Evolutionary conservation across 2,113 vertebrate species (phyloP), one percentile per base, ranked within the genome.

Genomic region (Vimba vimba): DNA sequence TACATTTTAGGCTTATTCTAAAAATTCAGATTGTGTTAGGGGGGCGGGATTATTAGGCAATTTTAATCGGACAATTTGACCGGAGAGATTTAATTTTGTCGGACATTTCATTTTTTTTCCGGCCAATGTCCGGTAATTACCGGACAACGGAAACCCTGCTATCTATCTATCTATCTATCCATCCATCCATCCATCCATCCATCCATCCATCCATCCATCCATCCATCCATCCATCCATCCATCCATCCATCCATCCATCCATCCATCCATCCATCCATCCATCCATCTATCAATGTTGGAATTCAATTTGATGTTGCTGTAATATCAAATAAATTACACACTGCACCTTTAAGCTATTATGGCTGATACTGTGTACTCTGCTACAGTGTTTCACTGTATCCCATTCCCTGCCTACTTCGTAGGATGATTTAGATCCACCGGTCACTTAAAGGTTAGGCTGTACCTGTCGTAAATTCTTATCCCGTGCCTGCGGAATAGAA

Each of bases 301-400:
- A 74, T 74, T 47, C 39, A 47, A 2, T 45, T 45, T 73, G 36
- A 47, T 74, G 71, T 47, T 47, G 71, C 23, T 21, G 23, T 36
- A 69, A 33, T 23, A 36, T 39, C 19, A 21, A 33, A 69, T 8
- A 71, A 71, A 23, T 4, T 0, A 71, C 11, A 71, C 68, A 71
- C 68, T 47, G 71, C 23, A 12, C 71, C 71, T 47, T 74, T 74
- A 74, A 74, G 71, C 43, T 43, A 25, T 47, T 27, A 74, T 47
- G 71, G 23, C n/a, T 27, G n/a, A 64, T 27, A 5, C 57, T 43
- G 6, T 79, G 19, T 27, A 25, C 21, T 60, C 10, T 57, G 75
- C 50, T 12, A 77, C 27, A 78, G 9, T 78, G 33, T 43, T 13
- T 79, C 23, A 4, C 23, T 62, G 57, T 79, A 79, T 79, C 39